Evolutionary conservation across 2,113 vertebrate species (phyloP), one percentile per base, ranked within the genome.

Genomic region (Passer montanus): DNA sequence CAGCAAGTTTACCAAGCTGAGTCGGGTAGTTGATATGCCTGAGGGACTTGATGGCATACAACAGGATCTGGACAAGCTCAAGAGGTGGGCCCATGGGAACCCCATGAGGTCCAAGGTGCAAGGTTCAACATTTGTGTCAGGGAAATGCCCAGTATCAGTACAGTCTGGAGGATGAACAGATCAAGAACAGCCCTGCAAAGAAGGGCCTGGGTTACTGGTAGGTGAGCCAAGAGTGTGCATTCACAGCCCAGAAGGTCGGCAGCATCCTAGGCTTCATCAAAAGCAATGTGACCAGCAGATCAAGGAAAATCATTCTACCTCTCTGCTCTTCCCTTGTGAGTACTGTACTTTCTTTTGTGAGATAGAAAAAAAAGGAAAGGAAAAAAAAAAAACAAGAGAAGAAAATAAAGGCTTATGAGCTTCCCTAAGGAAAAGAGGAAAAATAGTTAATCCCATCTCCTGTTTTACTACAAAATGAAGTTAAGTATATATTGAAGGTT

Each of bases 331-430:
- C 50, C 27, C 18, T 47, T 43, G 30, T 69, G 33, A 69, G 33
- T 37, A 37, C 35, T 79, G 17, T 6, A 41, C 13, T 44, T 9
- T 26, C 13, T 68, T 91, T 59, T 49, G 35, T 41, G 27, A 49
- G 13, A 5, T 12, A 4, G 3, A 4, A 56, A 60, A 87, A 43
- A 44, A 5, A 0, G 9, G 2, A 14, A 14, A 1, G 1, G 2
- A 19, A 67, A 18, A 8, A 30, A 16, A 35, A 14, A 47, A 3
- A 37, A 37, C 35, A 37, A 8, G 27, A 47, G 10, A 41, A 50
- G 19, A 33, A 50, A 72, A 91, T 16, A 81, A 67, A 83, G 27
- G 18, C 8, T 77, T 69, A 62, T 23, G 33, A 86, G 7, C 5
- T 88, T 83, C 39, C n/a, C 43, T 53, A 70, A 77, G 72, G 83